Evolutionary conservation across 2,888 invertebrate genomes (phyloP), one percentile per base, ranked within the genome.

Genomic region (Drosophila flavopinicola): DNA sequence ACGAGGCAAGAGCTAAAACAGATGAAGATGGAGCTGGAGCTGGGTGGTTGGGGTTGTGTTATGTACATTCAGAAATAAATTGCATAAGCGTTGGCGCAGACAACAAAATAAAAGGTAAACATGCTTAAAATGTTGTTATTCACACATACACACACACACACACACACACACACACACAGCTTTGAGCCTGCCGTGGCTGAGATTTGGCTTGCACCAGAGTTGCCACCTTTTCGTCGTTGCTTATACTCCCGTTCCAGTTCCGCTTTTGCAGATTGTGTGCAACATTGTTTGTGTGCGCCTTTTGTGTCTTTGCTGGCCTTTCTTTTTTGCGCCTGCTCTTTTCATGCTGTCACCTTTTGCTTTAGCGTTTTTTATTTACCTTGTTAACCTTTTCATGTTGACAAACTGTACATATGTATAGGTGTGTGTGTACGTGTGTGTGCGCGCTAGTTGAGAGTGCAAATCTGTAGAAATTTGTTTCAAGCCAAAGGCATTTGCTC

Each of bases 101-200:
- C 45, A 75, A 45, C 65, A 76, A 75, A 78, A 69, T 64, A 80
- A 80, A 80, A 86, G 68, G 86, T 71, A 80, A 83, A 86, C 78
- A 86, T 84, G 75, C 76, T 83, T 84, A 84, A 86, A 85, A 84
- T 80, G 82, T 80, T 83, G 86, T 82, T 85, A 76, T 80, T 86
- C 78, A 79, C 77, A 74, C 80, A 79, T 56, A 76, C 32, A 45
- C 25, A 42, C 23, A 67, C 10, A 38, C 29, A 51, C 52, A 65
- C 23, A 56, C 23, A 45, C 41, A 66, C 25, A 59, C 23, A 47
- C 1, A 49, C 6, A 30, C 27, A 33, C 30, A 44, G 35, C 17
- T 24, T 42, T 17, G 70, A 57, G 37, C 32, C 32, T 33, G 29
- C 33, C 7, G 13, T 45, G 32, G 38, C 61, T 53, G 68, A 45